Evolutionary conservation across 2,888 invertebrate species (phyloP).

Genomic region (Ectemnius cavifrons): DNA sequence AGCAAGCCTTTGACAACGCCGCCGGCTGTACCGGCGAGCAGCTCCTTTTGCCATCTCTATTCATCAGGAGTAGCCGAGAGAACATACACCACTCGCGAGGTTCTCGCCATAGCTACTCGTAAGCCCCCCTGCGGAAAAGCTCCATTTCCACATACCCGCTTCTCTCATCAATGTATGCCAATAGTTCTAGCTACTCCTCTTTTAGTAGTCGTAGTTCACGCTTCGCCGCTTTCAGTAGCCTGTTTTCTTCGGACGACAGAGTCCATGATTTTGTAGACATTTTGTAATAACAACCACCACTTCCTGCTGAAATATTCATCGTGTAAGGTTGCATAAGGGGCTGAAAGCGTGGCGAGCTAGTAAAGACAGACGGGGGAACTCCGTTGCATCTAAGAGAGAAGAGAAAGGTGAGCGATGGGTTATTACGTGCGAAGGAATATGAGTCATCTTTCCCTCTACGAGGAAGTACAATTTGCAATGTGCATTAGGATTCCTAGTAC

Average conservation of each 20-base stretch:
- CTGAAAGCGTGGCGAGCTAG: conserved; percentile 36
- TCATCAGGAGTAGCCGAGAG: conserved; percentile 21
- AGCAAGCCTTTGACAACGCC: conserved; percentile 72
- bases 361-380: neutral
- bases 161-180: too few species aligned
- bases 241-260: conserved; percentile 1
- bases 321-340: conserved; percentile 27
- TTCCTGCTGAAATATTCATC: conserved; percentile 18
- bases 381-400: neutral
- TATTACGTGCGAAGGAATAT: neutral
- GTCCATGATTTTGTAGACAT: neutral
- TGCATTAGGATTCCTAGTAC: neutral
- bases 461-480: conserved; percentile 17
- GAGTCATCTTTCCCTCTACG: conserved; percentile 7
- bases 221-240: neutral
- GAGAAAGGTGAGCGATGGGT: neutral
- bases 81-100: too few species aligned
- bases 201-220: neutral
- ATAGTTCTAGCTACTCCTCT: too few species aligned
- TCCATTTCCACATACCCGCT: too few species aligned
- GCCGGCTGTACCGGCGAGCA: conserved; percentile 49
- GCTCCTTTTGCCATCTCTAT: conserved; percentile 49
- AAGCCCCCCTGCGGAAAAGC: too few species aligned
- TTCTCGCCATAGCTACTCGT: too few species aligned
- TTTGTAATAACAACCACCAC: conserved; percentile 1